Evolutionary conservation across 2,888 invertebrate species (phyloP).

Genomic region (Podabrus alpinus): DNA sequence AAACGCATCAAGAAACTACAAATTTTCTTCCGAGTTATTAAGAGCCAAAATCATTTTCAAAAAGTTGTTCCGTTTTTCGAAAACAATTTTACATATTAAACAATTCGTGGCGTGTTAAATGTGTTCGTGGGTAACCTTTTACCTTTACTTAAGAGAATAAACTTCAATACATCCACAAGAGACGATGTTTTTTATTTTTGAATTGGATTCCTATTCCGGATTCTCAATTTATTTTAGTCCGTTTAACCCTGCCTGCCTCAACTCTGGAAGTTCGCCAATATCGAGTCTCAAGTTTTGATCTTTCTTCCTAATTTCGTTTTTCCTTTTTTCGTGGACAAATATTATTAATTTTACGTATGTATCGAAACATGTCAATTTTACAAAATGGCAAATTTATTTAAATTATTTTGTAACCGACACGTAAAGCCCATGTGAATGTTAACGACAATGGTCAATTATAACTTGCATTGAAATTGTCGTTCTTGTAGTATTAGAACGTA

Average conservation of each 20-base stretch:
- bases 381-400: neutral
- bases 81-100: neutral
- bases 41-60: neutral
- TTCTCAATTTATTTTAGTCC: conserved; percentile 16
- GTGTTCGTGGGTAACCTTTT: neutral
- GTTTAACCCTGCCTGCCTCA: conserved; percentile 13
- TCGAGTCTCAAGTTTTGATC: conserved; percentile 5
- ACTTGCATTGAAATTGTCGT: neutral
- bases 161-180: neutral
- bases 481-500: neutral
- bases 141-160: neutral
- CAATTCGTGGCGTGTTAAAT: neutral
- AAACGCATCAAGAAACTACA: neutral
- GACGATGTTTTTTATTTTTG: conserved; percentile 11
- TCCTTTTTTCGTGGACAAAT: neutral
- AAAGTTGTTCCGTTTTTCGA: neutral
- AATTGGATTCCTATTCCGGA: conserved; percentile 5
- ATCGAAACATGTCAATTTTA: neutral
- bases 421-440: neutral
- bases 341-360: neutral
- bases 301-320: conserved; percentile 3
- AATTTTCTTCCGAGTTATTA: too few species aligned
- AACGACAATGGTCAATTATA: neutral
- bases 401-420: neutral
- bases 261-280: conserved; percentile 18